Conservation (phyloP, 2,797 vertebrate species). For the Pogoniulus pusillus region DNA sequence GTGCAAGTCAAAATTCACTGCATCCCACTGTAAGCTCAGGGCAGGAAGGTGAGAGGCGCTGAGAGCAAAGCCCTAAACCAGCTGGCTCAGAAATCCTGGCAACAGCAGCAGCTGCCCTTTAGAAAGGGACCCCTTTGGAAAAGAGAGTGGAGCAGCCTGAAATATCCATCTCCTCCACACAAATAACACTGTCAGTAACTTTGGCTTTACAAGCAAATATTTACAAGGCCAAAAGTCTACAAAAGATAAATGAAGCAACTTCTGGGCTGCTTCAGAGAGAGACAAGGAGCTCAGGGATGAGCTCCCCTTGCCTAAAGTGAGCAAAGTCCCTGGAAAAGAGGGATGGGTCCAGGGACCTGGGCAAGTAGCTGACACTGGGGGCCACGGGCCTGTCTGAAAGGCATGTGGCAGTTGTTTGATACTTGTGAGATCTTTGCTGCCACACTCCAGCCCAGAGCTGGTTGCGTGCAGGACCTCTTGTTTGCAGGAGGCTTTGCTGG, state of each 20-base stretch:
- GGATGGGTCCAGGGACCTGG: background rate
- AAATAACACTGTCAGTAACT: background rate
- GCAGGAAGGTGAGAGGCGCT: background rate
- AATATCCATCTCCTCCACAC: constrained; percentile 5
- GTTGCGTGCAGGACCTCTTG: background rate
- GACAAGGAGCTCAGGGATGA: background rate
- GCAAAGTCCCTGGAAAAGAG: background rate
- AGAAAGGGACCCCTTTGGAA: background rate
- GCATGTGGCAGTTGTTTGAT: background rate
- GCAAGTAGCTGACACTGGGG: background rate
- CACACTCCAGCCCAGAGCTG: background rate
- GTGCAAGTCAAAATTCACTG: background rate
- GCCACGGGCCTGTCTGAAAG: fast-evolving
- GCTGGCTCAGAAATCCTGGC: background rate
- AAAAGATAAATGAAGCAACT: background rate
- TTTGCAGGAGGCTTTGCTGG: background rate
- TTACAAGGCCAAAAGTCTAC: constrained; percentile 2
- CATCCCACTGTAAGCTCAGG: background rate
- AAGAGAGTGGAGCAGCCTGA: background rate
- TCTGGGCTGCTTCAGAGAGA: background rate
- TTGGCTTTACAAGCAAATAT: constrained; percentile 21
- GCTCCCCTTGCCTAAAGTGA: background rate
- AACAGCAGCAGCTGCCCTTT: background rate
- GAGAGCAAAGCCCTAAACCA: background rate
- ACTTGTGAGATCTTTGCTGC: background rate